Conservation (phyloP, 2,888 invertebrate genomes). For the Idaea aversata region DNA sequence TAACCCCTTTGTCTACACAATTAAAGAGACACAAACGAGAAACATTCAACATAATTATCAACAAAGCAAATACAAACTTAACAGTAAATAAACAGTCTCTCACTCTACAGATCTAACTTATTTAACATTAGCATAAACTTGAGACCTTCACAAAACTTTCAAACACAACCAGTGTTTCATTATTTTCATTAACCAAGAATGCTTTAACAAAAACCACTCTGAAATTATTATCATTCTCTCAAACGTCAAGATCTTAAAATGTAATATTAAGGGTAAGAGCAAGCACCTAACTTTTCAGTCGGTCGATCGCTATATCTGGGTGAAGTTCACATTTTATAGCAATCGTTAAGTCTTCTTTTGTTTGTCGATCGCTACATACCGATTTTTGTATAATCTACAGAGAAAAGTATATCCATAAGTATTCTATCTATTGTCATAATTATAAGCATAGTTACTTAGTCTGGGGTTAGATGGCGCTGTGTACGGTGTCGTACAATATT, state of each 20-base stretch:
- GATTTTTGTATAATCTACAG: too few relatives aligned
- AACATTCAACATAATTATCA: background rate
- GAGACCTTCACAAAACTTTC: background rate
- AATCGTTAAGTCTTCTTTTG: too few relatives aligned
- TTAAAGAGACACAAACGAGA: background rate
- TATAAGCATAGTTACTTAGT: too few relatives aligned
- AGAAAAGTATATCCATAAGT: too few relatives aligned
- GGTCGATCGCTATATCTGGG: background rate
- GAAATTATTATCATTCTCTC: constrained; percentile 2
- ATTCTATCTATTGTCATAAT: too few relatives aligned
- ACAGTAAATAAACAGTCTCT: background rate
- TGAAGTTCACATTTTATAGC: too few relatives aligned
- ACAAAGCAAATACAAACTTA: background rate
- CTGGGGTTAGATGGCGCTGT: too few relatives aligned
- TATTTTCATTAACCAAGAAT: constrained; percentile 1
- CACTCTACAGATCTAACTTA: background rate
- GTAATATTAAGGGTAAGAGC: constrained; percentile 7
- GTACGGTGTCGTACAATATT: background rate
- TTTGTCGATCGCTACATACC: too few relatives aligned
- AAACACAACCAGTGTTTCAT: background rate
- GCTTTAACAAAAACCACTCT: constrained; percentile 2
- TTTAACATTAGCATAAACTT: constrained; percentile 1
- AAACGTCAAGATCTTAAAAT: constrained; percentile 10
- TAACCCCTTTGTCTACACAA: background rate
- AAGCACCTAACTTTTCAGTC: background rate